These are phyloP conservation scores for Sebastes schlegelii DNA, from an alignment of 2,113 vertebrate genomes.

Conservation along the genomic window DNA sequence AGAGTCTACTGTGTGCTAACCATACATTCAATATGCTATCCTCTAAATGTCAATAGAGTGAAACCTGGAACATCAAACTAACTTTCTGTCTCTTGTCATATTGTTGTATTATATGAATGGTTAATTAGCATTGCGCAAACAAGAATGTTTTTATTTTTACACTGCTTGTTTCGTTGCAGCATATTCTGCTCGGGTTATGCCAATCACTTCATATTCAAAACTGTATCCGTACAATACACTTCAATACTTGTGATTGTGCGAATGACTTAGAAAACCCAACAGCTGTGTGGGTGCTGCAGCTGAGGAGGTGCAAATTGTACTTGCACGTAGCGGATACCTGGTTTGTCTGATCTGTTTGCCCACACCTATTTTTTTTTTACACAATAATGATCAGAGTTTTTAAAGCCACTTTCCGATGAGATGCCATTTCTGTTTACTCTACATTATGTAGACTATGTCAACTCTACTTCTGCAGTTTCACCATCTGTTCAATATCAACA, in stretches of 20 bases:
- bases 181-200: neutral
- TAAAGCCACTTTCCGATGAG: neutral
- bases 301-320: slow-evolving; percentile 3
- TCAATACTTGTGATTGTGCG: neutral
- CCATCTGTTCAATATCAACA: neutral
- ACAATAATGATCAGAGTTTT: neutral
- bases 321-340: slow-evolving; percentile 1
- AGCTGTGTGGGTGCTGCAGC: slow-evolving; percentile 3
- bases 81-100: slow-evolving; percentile 43
- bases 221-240: slow-evolving; percentile 6
- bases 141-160: neutral
- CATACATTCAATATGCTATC: slow-evolving; percentile 59
- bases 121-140: slow-evolving; percentile 27
- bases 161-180: slow-evolving; percentile 2
- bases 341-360: slow-evolving; percentile 17
- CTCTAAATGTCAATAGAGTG: slow-evolving; percentile 42
- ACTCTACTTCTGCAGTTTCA: neutral
- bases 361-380: neutral
- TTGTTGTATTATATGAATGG: slow-evolving; percentile 27
- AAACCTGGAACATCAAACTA: slow-evolving; percentile 50
- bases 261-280: neutral
- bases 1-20: slow-evolving; percentile 63
- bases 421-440: neutral
- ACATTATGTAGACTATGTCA: neutral
- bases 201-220: slow-evolving; percentile 38